phyloP scores from a whole-genome alignment of 92 coral and sea anemone species.

The Parazoanthus atlanticus region DNA sequence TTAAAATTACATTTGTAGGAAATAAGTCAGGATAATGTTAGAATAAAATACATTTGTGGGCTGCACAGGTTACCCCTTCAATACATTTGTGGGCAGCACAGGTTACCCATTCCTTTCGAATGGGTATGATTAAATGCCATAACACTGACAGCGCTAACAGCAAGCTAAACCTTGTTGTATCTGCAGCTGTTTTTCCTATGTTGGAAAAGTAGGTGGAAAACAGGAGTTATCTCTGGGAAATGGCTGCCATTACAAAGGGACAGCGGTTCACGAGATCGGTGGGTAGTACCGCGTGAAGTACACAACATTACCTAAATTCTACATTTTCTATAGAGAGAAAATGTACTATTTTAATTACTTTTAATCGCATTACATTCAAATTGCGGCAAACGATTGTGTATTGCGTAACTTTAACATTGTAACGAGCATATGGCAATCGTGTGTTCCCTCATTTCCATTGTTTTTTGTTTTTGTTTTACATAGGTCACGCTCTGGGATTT shows the following conservation, averaged over 20 bases:
- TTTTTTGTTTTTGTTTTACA: background rate
- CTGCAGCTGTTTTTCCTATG: slow-evolving; percentile 15
- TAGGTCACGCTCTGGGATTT: slow-evolving; percentile 15
- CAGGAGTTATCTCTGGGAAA: slow-evolving; percentile 14
- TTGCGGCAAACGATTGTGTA: no score
- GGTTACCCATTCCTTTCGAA: background rate
- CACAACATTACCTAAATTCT: background rate
- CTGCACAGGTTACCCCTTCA: background rate
- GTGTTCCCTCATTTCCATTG: no score
- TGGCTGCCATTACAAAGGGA: slow-evolving; percentile 19
- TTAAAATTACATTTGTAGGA: no score
- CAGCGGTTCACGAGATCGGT: slow-evolving; percentile 24
- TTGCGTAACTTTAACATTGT: no score
- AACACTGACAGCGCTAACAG: background rate
- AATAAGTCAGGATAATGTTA: no score
- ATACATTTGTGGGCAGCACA: background rate
- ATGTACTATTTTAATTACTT: background rate
- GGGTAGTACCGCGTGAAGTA: background rate
- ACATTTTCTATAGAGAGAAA: background rate
- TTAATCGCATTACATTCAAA: background rate
- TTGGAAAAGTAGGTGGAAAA: slow-evolving; percentile 18
- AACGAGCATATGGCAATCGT: no score
- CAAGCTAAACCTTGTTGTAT: no score
- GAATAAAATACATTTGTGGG: background rate
- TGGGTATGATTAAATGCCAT: background rate